These are phyloP conservation scores for Melospiza melodia DNA, from an alignment of 2,113 vertebrate species.

Conservation along the genomic window DNA sequence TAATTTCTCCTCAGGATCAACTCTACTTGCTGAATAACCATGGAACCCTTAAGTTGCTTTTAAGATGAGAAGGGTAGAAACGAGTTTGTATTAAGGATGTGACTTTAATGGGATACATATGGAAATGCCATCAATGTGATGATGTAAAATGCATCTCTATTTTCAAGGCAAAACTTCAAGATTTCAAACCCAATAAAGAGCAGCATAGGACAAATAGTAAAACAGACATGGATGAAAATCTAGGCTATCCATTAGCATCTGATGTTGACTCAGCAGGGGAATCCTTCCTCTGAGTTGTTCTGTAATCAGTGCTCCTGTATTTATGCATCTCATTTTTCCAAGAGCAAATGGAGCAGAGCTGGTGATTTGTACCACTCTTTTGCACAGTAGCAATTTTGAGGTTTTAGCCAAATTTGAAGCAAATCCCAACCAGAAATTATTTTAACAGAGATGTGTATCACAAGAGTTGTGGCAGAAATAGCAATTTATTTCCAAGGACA, in stretches of 20 bases:
- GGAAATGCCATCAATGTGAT: background rate
- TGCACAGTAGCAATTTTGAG: background rate
- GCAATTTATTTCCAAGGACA: background rate
- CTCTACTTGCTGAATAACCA: background rate
- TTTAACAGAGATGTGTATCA: background rate
- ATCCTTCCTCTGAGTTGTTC: constrained; percentile 45
- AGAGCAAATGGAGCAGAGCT: constrained; percentile 24
- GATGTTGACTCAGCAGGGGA: constrained; percentile 65
- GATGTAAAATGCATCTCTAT: background rate
- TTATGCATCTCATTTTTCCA: constrained; percentile 65
- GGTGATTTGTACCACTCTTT: background rate
- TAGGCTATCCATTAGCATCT: constrained; percentile 42
- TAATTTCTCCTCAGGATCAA: background rate
- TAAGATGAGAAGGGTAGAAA: background rate
- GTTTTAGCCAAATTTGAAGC: constrained; percentile 3
- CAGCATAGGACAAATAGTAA: background rate
- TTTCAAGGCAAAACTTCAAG: background rate
- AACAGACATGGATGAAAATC: background rate
- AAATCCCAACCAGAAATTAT: background rate
- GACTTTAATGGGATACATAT: background rate
- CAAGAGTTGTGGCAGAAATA: background rate
- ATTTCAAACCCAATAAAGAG: background rate
- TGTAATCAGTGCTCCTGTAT: constrained; percentile 56
- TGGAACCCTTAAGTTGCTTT: background rate
- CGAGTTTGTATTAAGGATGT: background rate